Percentiles rank a stretch among this genome's conserved stretches.
Conservation (phyloP, 2,113 vertebrate species). For the Eptesicus fuscus region DNA sequence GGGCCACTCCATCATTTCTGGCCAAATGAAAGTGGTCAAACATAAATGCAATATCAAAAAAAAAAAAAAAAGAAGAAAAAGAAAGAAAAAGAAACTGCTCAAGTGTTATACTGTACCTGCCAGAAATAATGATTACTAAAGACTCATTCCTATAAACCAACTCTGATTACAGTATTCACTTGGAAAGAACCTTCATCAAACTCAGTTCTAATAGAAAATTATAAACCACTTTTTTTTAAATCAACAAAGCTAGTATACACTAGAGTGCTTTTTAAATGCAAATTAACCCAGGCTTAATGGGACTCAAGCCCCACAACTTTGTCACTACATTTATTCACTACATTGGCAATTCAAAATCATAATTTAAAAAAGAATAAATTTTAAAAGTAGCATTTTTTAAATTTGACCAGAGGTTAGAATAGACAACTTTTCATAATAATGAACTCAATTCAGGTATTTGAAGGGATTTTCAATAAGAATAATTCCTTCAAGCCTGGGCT, state of each 20-base stretch:
- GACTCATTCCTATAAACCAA: constrained; percentile 21
- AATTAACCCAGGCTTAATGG: background rate
- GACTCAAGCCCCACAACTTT: background rate
- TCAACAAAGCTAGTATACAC: background rate
- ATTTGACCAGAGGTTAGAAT: background rate
- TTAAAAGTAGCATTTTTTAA: constrained; percentile 41
- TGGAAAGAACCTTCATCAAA: constrained; percentile 1
- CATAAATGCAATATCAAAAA: constrained; percentile 45
- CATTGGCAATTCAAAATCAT: constrained; percentile 30
- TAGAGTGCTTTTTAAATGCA: background rate
- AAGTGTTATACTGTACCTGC: background rate
- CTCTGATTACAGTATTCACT: constrained; percentile 33
- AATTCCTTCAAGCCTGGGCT: background rate
- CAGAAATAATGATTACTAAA: constrained; percentile 46
- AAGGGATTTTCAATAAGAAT: background rate
- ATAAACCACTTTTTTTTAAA: background rate
- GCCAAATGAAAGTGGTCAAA: constrained; percentile 21
- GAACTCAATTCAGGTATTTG: constrained; percentile 26
- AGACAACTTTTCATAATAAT: constrained; percentile 55
- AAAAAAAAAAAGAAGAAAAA: background rate
- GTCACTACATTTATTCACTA: background rate
- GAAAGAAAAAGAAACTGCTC: background rate
- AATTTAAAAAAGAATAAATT: background rate
- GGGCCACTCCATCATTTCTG: background rate
- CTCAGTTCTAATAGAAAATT: background rate